Evolutionary conservation across 2,888 invertebrate species (phyloP).

Genomic region (Anodontia alba): DNA sequence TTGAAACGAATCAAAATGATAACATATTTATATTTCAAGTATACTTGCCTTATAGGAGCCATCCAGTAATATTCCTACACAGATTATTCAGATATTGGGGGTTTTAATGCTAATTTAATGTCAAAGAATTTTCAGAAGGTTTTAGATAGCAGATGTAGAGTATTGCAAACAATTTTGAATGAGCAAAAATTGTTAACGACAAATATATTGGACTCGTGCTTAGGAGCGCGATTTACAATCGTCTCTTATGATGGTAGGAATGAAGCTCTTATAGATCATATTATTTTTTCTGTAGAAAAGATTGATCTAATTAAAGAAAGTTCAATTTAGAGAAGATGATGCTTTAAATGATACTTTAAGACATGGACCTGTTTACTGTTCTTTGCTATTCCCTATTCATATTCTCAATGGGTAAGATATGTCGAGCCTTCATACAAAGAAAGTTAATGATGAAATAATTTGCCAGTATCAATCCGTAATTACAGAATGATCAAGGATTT

Average conservation of each 20-base stretch:
- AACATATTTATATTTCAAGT: too few species aligned
- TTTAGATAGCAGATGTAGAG: neutral
- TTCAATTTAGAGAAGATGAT: conserved; percentile 14
- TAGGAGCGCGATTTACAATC: neutral
- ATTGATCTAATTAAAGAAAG: neutral
- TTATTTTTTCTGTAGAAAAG: conserved; percentile 1
- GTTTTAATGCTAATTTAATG: neutral
- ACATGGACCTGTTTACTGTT: conserved; percentile 2
- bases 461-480: too few species aligned
- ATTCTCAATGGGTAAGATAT: too few species aligned
- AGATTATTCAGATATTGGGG: too few species aligned
- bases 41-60: too few species aligned
- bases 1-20: too few species aligned
- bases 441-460: too few species aligned
- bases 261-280: conserved; percentile 16
- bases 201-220: neutral
- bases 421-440: too few species aligned
- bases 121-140: neutral
- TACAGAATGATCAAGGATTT: too few species aligned
- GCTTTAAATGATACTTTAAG: conserved; percentile 15
- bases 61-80: too few species aligned
- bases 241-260: conserved; percentile 13
- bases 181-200: neutral
- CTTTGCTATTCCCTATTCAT: neutral
- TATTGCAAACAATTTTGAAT: neutral